A percentile compares a stretch with the other conserved stretches of the same genome.
Evolutionary conservation across 1,140 invertebrate genomes (phyloP).

Genomic region (Phenacoccus solenopsis): DNA sequence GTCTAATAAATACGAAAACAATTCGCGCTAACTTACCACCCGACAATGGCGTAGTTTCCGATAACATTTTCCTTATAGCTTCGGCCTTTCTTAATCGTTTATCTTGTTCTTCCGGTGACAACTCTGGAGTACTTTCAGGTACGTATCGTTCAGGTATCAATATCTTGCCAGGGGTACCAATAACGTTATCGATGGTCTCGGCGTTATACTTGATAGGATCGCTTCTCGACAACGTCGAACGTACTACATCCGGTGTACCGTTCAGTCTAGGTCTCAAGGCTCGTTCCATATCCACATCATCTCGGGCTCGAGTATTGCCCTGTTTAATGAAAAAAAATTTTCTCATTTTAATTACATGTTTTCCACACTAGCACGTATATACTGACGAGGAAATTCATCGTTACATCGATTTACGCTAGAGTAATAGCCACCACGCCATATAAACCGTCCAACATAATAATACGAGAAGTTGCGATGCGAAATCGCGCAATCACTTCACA

Average conservation of each 20-base stretch:
- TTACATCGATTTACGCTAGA: not conserved
- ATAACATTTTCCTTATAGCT: slow-evolving; percentile 79
- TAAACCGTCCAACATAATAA: not conserved
- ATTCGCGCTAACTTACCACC: not conserved
- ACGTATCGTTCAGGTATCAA: slow-evolving; percentile 82
- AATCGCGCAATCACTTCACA: not conserved
- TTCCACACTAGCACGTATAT: not conserved
- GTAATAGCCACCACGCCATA: not conserved
- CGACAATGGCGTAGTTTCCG: slow-evolving; percentile 40
- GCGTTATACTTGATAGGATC: slow-evolving; percentile 50
- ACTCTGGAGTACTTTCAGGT: slow-evolving; percentile 66
- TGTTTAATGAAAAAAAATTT: not conserved
- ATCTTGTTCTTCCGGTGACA: slow-evolving; percentile 67
- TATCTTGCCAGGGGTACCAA: slow-evolving; percentile 78
- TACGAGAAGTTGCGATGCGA: no score
- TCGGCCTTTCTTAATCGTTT: slow-evolving; percentile 74
- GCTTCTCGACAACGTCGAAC: slow-evolving; percentile 55
- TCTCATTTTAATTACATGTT: slow-evolving; percentile 8
- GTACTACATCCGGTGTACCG: slow-evolving; percentile 68
- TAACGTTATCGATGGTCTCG: slow-evolving; percentile 66
- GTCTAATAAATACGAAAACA: slow-evolving; percentile 19
- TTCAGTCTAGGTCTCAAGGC: slow-evolving; percentile 49
- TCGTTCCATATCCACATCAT: slow-evolving; percentile 75
- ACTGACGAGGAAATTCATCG: not conserved
- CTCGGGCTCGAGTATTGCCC: slow-evolving; percentile 43